phyloP scores from a whole-genome alignment of 2,797 vertebrate species.

The Sebastes elongatus region DNA sequence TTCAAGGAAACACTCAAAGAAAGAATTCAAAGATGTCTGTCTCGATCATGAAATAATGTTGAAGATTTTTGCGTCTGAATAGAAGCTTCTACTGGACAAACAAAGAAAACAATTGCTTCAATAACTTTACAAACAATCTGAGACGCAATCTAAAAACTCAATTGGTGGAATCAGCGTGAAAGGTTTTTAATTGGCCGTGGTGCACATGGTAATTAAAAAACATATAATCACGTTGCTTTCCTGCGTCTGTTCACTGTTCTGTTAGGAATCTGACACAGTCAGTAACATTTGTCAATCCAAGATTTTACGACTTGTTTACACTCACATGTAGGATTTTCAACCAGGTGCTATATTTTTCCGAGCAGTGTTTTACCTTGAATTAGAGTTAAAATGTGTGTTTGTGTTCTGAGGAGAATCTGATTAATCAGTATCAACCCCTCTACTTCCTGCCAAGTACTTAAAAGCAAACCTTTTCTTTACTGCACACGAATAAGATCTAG shows the following conservation, averaged over 20 bases:
- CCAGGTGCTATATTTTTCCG: not conserved
- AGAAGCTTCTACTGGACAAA: not conserved
- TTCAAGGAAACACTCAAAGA: not conserved
- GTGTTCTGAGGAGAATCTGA: not conserved
- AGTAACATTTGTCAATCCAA: not conserved
- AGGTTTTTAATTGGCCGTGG: not conserved
- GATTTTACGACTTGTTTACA: not conserved
- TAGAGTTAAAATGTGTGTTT: conserved; percentile 5
- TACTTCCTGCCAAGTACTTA: not conserved
- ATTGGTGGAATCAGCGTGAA: not conserved
- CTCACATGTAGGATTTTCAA: not conserved
- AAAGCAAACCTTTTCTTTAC: conserved; percentile 10
- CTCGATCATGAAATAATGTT: not conserved
- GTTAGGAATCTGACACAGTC: not conserved
- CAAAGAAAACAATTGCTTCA: not conserved
- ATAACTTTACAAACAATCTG: not conserved
- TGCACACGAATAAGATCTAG: conserved; percentile 10
- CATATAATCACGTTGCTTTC: not conserved
- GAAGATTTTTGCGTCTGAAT: not conserved
- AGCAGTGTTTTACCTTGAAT: not conserved
- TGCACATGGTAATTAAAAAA: not conserved
- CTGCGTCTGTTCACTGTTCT: not conserved
- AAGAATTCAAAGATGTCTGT: not conserved
- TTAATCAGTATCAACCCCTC: not conserved
- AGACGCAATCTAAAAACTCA: not conserved